Base-by-base conservation (phyloP, 2,888 invertebrate species). In the Leptopilina syphax region DNA sequence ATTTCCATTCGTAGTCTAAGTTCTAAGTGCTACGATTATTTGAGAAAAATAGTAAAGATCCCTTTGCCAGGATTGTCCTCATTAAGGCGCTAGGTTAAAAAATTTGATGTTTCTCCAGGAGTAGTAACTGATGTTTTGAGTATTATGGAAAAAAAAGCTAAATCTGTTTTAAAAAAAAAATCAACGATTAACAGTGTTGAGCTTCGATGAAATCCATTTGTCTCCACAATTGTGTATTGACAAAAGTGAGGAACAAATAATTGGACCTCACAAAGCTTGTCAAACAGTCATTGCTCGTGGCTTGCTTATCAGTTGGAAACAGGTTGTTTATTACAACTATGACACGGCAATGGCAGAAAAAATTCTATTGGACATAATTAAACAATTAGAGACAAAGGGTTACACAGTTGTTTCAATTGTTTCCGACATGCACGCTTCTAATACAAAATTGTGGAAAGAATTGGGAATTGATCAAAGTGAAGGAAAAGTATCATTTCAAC, bases 171-270 rank as follows among this genome's bases (percentile, higher is more conserved):
- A 24, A 73, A n/a, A 83, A 84, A 79, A 77, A 18, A 18, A 18
- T 18, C 18, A 18, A 18, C 0, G 18, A 65, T 10, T 86, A n/a
- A 80, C 80, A 44, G 83, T 83, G 24, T 24, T 87, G 18, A 79
- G 82, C 18, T 87, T 86, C 80, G 86, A 87, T 80, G 84, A 86
- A 84, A 79, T 86, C n/a, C 84, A 86, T 81, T 41, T 87, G 18
- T 84, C 85, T 0, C 82, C 83, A 34, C 80, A 83, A 81, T 82
- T 86, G 5, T 81, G 84, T 57, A 84, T 86, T 34, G 85, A 87
- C 47, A 82, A 81, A 81, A 83, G 81, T 83, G 54, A 77, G 27
- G 81, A 88, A 79, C 81, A 81, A 18, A 18, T 18, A 18, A 18
- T 18, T 18, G 18, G 18, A 18, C 18, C 18, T 18, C 18, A 18